Evolutionary conservation across 2,888 invertebrate genomes (phyloP).

Genomic region (Drosophila mayaguana): DNA sequence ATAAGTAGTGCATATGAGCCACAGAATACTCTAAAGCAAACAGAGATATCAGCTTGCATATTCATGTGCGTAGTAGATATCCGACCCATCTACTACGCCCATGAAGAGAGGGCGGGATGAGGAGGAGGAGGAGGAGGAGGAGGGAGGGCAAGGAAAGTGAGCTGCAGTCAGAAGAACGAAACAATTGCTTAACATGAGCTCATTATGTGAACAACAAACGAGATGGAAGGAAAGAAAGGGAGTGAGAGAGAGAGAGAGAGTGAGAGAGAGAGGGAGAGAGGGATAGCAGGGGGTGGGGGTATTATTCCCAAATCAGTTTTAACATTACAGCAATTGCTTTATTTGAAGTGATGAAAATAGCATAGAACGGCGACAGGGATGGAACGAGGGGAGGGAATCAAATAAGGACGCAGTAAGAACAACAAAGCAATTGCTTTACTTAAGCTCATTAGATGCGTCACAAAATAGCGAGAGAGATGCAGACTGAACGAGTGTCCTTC

Average conservation of each 20-base stretch:
- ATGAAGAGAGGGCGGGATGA: too few relatives aligned
- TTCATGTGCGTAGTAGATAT: too few relatives aligned
- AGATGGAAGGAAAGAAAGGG: neutral
- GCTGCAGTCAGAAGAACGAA: neutral
- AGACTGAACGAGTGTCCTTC: too few relatives aligned
- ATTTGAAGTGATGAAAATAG: neutral
- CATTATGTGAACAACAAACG: neutral
- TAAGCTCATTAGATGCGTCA: neutral
- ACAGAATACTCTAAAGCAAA: neutral
- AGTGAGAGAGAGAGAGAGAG: neutral
- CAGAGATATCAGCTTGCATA: neutral
- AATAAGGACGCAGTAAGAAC: neutral
- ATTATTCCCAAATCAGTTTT: neutral
- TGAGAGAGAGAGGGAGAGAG: neutral
- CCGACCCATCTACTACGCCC: too few relatives aligned
- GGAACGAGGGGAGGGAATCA: neutral
- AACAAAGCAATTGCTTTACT: constrained; percentile 2
- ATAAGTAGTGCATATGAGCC: constrained; percentile 2
- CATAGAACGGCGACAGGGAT: neutral
- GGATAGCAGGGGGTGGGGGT: neutral
- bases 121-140: too few relatives aligned
- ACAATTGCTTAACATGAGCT: neutral
- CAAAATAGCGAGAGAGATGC: neutral
- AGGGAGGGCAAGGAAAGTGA: neutral
- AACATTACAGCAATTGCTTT: neutral